A percentile compares a stretch with the other conserved stretches of the same genome.
Evolutionary conservation across 2,113 vertebrate species (phyloP).

Genomic region (Gavia stellata): DNA sequence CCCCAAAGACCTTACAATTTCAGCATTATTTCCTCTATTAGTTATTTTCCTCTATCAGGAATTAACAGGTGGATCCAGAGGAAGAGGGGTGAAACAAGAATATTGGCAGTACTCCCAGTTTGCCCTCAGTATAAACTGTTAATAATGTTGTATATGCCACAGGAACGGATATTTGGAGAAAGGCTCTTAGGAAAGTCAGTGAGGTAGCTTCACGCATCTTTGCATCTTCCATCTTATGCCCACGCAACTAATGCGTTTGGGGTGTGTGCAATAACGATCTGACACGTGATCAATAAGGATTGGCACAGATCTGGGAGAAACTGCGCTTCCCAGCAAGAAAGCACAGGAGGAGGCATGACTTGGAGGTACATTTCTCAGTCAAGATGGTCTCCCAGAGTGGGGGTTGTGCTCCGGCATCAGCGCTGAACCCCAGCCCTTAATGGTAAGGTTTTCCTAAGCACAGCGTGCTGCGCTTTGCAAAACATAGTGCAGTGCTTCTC

Average conservation of each 20-base stretch:
- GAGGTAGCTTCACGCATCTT: not conserved
- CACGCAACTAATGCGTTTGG: not conserved
- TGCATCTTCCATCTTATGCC: not conserved
- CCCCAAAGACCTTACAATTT: not conserved
- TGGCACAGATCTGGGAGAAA: not conserved
- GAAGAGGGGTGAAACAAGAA: not conserved
- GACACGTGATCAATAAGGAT: not conserved
- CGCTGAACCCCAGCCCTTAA: not conserved
- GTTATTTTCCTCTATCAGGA: too few relatives aligned
- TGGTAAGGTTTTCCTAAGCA: not conserved
- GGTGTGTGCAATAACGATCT: not conserved
- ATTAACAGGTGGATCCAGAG: not conserved
- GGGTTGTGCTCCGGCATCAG: not conserved
- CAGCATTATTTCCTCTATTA: too few relatives aligned
- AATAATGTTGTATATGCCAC: not conserved
- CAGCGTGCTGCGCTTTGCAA: not conserved
- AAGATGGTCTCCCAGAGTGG: not conserved
- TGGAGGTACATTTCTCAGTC: not conserved
- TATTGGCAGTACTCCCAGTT: not conserved
- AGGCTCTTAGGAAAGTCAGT: not conserved
- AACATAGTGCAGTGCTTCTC: not conserved
- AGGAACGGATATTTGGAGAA: not conserved
- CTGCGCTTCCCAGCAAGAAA: not conserved
- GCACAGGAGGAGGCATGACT: not conserved
- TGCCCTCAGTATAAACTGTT: not conserved